Base-by-base conservation (phyloP, 2,113 vertebrate species). In the Pygathrix nemaeus region DNA sequence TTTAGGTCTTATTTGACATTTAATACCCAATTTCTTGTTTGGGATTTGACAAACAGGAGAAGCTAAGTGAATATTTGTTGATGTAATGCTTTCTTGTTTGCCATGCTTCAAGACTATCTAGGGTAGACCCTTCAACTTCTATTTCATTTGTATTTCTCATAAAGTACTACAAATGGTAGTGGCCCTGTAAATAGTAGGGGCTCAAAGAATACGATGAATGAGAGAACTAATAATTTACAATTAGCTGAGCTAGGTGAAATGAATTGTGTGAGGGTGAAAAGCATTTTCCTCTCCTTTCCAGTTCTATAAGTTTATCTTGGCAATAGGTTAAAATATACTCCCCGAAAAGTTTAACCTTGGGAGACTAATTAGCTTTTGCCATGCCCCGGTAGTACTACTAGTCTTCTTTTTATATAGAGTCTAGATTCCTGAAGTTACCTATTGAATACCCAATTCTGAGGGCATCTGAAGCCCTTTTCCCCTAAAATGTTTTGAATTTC, bases 401-500 rank as follows among this genome's bases (percentile, higher is more conserved):
- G 21, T n/a, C 55, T 72, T 55, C 48, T 32, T 66, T 75, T 70
- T 50, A 57, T 57, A 2, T 61, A 81, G 30, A 78, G 38, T 16
- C 93, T 73, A 68, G 75, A 75, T 73, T 92, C 7, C 6, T 70
- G 32, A 64, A 48, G 20, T 45, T 35, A 86, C 18, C 23, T 89
- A 16, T 25, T 72, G 90, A 38, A 59, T 82, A 4, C 9, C 16
- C 72, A 73, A 43, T 88, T 93, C 83, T 68, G 59, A 94, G 95
- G 14, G 5, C 30, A 70, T 94, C 17, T 48, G 12, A 97, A 88
- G 3, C 10, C 64, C 40, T 94, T 90, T 10, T 66, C 25, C n/a
- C 45, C 45, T 94, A 79, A 90, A 70, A 70, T 64, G n/a, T 43
- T 73, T 92, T 95, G 14, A 59, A 52, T 88, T 96, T 87, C 64